Conservation (phyloP, 2,113 vertebrate genomes). For the Corapipo altera region DNA sequence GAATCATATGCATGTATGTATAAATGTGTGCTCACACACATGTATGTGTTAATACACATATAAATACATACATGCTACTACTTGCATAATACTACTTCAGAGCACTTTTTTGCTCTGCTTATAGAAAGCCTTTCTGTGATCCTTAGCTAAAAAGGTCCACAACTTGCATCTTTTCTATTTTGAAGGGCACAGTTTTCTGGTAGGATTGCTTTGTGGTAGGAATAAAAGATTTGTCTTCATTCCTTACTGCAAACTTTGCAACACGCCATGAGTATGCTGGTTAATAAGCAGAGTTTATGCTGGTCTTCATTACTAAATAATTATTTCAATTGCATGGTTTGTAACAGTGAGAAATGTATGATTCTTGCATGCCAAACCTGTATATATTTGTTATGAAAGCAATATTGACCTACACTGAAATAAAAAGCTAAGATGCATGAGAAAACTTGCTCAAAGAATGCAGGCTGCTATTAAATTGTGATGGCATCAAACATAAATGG, state of each 20-base stretch:
- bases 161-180: neutral
- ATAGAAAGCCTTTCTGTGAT: neutral
- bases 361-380: neutral
- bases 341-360: neutral
- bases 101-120: neutral
- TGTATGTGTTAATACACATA: neutral
- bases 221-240: slow-evolving; percentile 1
- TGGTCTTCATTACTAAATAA: neutral
- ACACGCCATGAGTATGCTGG: neutral
- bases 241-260: neutral
- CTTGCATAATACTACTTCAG: neutral
- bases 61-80: neutral
- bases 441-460: neutral
- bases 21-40: neutral
- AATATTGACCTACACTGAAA: neutral
- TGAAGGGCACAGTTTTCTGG: neutral
- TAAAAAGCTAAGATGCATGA: neutral
- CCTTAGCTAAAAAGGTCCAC: neutral
- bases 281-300: neutral
- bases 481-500: neutral
- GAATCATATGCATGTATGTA: neutral
- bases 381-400: neutral
- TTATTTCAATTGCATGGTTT: neutral
- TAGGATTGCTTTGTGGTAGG: neutral
- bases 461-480: neutral